These are phyloP conservation scores for Pasiphila rectangulata DNA, from an alignment of 2,888 invertebrate genomes.

Conservation along the genomic window DNA sequence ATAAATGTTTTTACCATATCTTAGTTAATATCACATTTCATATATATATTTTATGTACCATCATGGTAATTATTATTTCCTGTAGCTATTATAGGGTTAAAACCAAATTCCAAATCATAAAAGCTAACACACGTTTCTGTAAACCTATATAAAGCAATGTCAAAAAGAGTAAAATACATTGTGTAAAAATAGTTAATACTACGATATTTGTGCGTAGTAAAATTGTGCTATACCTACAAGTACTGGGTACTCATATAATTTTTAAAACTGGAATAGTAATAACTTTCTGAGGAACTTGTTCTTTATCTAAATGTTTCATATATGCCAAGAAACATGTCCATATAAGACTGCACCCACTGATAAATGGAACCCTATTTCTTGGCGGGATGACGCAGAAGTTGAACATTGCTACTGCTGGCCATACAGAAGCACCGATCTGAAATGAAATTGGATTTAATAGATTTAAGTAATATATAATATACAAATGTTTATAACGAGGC, in stretches of 20 bases:
- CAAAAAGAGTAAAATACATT: too few species aligned
- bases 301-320: constrained; percentile 84
- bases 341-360: constrained; percentile 86
- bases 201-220: too few species aligned
- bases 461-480: too few species aligned
- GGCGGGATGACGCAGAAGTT: constrained; percentile 88
- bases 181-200: too few species aligned
- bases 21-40: neutral
- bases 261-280: constrained; percentile 43
- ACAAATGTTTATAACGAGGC: too few species aligned
- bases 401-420: constrained; percentile 87
- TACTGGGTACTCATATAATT: too few species aligned
- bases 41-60: neutral
- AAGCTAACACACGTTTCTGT: too few species aligned
- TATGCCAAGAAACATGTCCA: constrained; percentile 91
- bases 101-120: too few species aligned
- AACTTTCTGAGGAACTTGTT: constrained; percentile 44
- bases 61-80: neutral
- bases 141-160: too few species aligned
- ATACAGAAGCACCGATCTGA: constrained; percentile 86
- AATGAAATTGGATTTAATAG: too few species aligned
- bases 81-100: too few species aligned
- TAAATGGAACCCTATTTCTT: constrained; percentile 87
- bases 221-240: neutral
- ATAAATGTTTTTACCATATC: neutral